Percentiles rank a stretch among this genome's conserved stretches.
Conservation (phyloP, 1,140 invertebrate genomes). For the Hyphantria cunea region DNA sequence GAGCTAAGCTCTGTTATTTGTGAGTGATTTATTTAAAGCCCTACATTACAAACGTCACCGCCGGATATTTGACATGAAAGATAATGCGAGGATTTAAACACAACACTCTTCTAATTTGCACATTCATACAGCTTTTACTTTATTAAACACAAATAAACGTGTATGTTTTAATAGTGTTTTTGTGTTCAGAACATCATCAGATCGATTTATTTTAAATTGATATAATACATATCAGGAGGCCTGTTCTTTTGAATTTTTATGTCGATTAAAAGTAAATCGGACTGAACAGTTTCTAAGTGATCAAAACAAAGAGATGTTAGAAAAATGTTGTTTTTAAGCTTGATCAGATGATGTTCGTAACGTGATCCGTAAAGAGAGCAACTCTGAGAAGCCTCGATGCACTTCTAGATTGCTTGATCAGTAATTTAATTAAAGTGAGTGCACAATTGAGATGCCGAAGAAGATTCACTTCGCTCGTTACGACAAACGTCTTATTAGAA, state of each 20-base stretch:
- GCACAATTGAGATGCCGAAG: conserved; percentile 55
- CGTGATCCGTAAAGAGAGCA: neutral
- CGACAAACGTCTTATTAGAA: conserved; percentile 27
- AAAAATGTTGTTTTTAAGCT: conserved; percentile 12
- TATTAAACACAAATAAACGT: too few relatives aligned
- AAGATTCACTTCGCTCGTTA: conserved; percentile 43
- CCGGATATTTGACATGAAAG: conserved; percentile 15
- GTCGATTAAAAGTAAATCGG: neutral
- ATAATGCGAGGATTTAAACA: conserved; percentile 24
- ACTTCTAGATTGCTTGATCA: conserved; percentile 52
- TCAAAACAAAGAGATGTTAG: neutral
- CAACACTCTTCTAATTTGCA: conserved; percentile 2
- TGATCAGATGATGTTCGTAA: conserved; percentile 14
- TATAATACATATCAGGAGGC: too few relatives aligned
- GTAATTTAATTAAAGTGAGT: conserved; percentile 74
- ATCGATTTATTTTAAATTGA: too few relatives aligned
- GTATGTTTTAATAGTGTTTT: too few relatives aligned
- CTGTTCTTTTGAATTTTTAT: too few relatives aligned
- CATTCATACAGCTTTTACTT: neutral
- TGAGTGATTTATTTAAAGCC: conserved; percentile 34
- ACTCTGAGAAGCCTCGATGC: conserved; percentile 38
- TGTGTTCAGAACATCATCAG: too few relatives aligned
- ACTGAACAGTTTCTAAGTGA: neutral
- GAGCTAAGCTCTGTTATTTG: conserved; percentile 24
- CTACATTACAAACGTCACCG: conserved; percentile 20